These are phyloP conservation scores for Peribatodes rhomboidaria DNA, from an alignment of 2,888 invertebrate genomes.

Conservation along the genomic window DNA sequence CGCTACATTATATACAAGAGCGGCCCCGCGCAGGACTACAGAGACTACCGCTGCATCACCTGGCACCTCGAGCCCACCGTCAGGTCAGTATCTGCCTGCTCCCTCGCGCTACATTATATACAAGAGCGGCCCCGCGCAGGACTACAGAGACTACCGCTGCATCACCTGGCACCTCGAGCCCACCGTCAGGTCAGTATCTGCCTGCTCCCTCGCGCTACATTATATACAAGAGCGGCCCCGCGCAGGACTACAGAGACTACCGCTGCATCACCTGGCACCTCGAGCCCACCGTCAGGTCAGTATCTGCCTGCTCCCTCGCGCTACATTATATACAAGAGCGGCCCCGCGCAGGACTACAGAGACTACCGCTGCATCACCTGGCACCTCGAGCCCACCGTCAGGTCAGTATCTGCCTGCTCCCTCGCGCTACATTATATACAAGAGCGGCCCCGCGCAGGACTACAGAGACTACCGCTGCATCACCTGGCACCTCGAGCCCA, in stretches of 20 bases:
- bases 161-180: conserved; percentile 99
- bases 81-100: no score
- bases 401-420: no score
- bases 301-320: no score
- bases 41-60: conserved; percentile 96
- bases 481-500: conserved; percentile 98
- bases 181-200: no score
- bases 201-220: not conserved
- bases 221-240: conserved; percentile 59
- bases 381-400: conserved; percentile 98
- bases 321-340: conserved; percentile 9
- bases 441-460: conserved; percentile 88
- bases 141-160: conserved; percentile 96
- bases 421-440: not conserved
- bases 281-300: conserved; percentile 97
- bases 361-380: conserved; percentile 97
- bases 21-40: conserved; percentile 91
- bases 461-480: conserved; percentile 97
- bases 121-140: conserved; percentile 86
- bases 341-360: conserved; percentile 92
- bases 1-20: conserved; percentile 1
- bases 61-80: conserved; percentile 99
- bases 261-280: conserved; percentile 98
- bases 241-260: conserved; percentile 96
- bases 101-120: not conserved